A percentile compares a stretch with the other conserved stretches of the same genome.
phyloP scores from a whole-genome alignment of 37 sponge, comb jelly and placozoan species.

The Axinella damicornis region DNA sequence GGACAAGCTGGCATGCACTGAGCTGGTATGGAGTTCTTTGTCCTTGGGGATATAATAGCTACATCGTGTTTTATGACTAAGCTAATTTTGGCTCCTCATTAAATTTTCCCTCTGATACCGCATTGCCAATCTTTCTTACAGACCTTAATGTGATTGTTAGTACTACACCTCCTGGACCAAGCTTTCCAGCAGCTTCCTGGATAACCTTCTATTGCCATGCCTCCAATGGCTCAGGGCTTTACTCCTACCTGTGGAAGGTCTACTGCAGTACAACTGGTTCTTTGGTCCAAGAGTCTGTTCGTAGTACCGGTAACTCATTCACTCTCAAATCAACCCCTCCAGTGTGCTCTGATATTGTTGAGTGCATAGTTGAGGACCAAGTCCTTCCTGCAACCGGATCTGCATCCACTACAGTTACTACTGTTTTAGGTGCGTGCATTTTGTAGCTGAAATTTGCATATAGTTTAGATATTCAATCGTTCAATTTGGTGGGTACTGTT shows the following conservation, averaged over 20 bases:
- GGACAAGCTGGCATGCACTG: no score
- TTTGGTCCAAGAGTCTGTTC: not conserved
- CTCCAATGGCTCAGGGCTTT: conserved; percentile 8
- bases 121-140: no score
- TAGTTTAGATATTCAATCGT: no score
- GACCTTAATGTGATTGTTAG: conserved; percentile 11
- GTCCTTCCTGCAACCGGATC: conserved; percentile 14
- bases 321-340: conserved; percentile 23
- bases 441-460: no score
- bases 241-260: conserved; percentile 29
- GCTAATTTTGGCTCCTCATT: no score
- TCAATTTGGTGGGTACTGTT: no score
- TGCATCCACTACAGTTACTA: not conserved
- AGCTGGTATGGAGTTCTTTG: no score
- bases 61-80: no score
- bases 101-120: no score
- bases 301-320: not conserved
- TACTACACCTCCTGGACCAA: conserved; percentile 21
- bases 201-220: conserved; percentile 17
- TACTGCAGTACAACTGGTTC: conserved; percentile 29
- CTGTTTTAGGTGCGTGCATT: conserved; percentile 13
- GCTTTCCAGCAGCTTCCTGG: conserved; percentile 20
- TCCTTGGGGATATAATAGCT: no score
- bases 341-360: conserved; percentile 9
- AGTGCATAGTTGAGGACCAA: conserved; percentile 17